phyloP scores from a whole-genome alignment of 1,140 invertebrate genomes.

The Hyles euphorbiae region DNA sequence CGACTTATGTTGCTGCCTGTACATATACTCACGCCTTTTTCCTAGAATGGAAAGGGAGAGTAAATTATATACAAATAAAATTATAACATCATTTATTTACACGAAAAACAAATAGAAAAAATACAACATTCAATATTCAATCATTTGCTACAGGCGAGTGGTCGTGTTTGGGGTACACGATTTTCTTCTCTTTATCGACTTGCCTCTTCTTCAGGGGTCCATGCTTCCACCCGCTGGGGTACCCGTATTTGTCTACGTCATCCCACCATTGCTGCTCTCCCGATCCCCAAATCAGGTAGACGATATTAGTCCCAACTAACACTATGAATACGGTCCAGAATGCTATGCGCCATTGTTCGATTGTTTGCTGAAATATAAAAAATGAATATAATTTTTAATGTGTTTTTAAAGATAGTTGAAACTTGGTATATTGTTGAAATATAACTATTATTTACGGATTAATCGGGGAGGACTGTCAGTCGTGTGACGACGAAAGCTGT shows the following conservation, averaged over 20 bases:
- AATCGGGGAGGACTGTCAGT: too few species aligned
- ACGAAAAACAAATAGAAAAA: too few species aligned
- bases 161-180: constrained; percentile 61
- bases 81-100: too few species aligned
- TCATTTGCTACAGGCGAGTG: constrained; percentile 51
- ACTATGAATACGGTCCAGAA: constrained; percentile 68
- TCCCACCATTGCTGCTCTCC: constrained; percentile 84
- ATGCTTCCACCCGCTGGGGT: constrained; percentile 57
- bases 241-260: constrained; percentile 68
- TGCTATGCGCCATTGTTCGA: constrained; percentile 82
- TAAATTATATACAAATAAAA: too few species aligned
- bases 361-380: constrained; percentile 78
- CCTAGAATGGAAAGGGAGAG: too few species aligned
- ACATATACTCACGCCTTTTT: too few species aligned
- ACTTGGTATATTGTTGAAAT: too few species aligned
- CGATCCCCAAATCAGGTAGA: constrained; percentile 83
- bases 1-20: too few species aligned
- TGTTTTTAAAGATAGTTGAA: too few species aligned
- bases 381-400: background rate
- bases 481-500: too few species aligned
- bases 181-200: constrained; percentile 45
- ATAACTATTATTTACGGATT: too few species aligned
- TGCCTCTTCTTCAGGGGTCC: constrained; percentile 45
- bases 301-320: constrained; percentile 81
- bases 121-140: constrained; percentile 16